Conservation (phyloP, 2,113 vertebrate genomes). For the Muscicapa adusta region DNA sequence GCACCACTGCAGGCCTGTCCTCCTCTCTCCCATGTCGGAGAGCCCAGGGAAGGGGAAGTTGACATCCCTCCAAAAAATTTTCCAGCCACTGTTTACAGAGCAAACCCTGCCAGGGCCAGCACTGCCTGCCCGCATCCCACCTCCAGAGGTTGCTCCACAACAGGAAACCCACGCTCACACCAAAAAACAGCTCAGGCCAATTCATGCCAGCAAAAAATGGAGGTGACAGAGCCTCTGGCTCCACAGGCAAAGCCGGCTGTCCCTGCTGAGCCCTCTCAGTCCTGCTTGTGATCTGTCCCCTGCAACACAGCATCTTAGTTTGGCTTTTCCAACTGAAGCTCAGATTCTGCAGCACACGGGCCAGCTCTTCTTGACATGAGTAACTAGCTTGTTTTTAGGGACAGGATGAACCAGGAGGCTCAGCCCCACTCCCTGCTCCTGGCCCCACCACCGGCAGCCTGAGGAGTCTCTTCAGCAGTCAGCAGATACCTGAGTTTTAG, state of each 20-base stretch:
- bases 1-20: neutral
- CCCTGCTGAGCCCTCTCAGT: neutral
- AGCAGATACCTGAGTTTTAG: slow-evolving; percentile 25
- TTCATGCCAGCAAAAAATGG: neutral
- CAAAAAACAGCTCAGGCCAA: neutral
- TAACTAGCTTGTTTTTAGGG: neutral
- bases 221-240: neutral
- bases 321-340: neutral
- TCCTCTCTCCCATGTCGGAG: neutral
- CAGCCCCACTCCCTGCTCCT: neutral
- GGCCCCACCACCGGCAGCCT: neutral
- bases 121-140: neutral
- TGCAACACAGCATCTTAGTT: neutral
- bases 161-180: neutral
- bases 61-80: neutral
- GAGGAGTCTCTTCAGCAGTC: neutral
- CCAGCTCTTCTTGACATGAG: slow-evolving; percentile 42
- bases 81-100: slow-evolving; percentile 14
- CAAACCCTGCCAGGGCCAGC: neutral
- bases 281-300: neutral
- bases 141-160: neutral
- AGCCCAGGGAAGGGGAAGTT: neutral
- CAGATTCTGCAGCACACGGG: neutral
- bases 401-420: neutral
- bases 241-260: fast-evolving